phyloP scores from a whole-genome alignment of 2,888 invertebrate species.

The Choristoneura rosaceana region DNA sequence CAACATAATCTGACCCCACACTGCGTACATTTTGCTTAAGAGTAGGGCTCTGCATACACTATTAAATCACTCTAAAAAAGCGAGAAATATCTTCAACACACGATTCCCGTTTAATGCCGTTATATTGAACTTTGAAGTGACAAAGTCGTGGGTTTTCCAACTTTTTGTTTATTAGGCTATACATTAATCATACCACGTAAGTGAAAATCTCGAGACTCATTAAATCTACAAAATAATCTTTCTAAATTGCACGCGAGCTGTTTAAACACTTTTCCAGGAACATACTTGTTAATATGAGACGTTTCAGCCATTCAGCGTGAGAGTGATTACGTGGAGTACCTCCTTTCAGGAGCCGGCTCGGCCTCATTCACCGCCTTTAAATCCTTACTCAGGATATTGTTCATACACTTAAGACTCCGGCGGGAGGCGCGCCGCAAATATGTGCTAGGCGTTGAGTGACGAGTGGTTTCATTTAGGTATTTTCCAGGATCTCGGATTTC shows the following conservation, averaged over 20 bases:
- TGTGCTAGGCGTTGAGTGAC: not conserved
- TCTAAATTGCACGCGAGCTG: not conserved
- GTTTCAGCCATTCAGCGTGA: slow-evolving; percentile 9
- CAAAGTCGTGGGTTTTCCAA: too few relatives aligned
- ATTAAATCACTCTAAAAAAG: too few relatives aligned
- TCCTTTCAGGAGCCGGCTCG: not conserved
- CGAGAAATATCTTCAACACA: too few relatives aligned
- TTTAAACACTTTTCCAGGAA: not conserved
- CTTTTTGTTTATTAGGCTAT: too few relatives aligned
- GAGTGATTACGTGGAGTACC: slow-evolving; percentile 13
- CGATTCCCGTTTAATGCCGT: too few relatives aligned
- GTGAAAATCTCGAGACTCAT: not conserved
- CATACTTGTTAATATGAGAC: slow-evolving; percentile 4
- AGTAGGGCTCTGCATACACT: too few relatives aligned
- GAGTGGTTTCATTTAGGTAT: not conserved
- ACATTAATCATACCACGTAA: not conserved
- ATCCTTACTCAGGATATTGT: slow-evolving; percentile 10
- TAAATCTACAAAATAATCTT: not conserved
- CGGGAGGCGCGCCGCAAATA: not conserved
- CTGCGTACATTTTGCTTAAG: too few relatives aligned
- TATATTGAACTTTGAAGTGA: too few relatives aligned
- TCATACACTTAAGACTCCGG: slow-evolving; percentile 1
- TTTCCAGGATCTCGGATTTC: not conserved
- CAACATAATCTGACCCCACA: too few relatives aligned
- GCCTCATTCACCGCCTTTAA: slow-evolving; percentile 10